Conservation (phyloP, 2,888 invertebrate genomes). For the Erebia palarica region DNA sequence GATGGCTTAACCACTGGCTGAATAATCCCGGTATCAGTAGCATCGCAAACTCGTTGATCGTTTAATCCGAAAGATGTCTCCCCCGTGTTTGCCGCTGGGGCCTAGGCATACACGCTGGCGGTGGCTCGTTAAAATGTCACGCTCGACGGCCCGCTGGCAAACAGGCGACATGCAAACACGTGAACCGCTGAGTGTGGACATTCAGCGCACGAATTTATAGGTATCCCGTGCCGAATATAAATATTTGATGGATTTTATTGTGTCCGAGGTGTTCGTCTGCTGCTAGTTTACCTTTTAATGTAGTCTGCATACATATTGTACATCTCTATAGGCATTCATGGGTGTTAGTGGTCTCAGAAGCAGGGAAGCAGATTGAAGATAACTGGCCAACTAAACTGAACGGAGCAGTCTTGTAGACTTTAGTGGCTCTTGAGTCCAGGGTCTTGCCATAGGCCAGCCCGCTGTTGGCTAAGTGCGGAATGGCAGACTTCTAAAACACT, state of each 20-base stretch:
- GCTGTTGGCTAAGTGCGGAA: too few species aligned
- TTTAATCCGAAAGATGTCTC: conserved; percentile 64
- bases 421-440: too few species aligned
- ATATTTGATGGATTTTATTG: conserved; percentile 1
- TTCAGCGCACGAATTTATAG: not conserved
- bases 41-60: conserved; percentile 33
- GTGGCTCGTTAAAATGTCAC: conserved; percentile 67
- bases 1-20: not conserved
- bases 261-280: not conserved
- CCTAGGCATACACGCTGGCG: conserved; percentile 42
- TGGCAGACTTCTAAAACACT: too few species aligned
- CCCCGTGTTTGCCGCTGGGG: conserved; percentile 49
- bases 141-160: conserved; percentile 49
- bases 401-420: too few species aligned
- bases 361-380: too few species aligned
- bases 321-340: too few species aligned
- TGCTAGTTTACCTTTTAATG: not conserved
- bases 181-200: conserved; percentile 25
- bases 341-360: too few species aligned
- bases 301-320: too few species aligned
- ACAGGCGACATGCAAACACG: conserved; percentile 39
- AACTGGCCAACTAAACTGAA: too few species aligned
- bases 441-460: too few species aligned
- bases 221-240: not conserved
- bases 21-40: not conserved